Percentiles rank a stretch among this genome's conserved stretches.
phyloP scores from a whole-genome alignment of 2,888 invertebrate genomes.

The Abscondita cerata region DNA sequence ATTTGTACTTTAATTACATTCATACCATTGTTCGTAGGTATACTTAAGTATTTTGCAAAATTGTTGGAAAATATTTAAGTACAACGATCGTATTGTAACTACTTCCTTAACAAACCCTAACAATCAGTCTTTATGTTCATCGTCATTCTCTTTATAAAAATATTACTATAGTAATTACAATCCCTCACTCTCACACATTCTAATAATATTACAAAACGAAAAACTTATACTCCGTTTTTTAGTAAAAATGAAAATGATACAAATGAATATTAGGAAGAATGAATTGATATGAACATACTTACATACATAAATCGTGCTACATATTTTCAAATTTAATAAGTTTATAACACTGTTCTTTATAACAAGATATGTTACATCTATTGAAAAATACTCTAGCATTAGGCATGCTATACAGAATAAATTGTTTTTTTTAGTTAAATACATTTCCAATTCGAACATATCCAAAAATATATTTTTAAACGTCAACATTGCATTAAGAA shows the following conservation, averaged over 20 bases:
- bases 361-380: conserved; percentile 56
- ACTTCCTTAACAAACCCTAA: conserved; percentile 49
- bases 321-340: conserved; percentile 23
- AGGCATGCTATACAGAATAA: conserved; percentile 25
- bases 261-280: conserved; percentile 19
- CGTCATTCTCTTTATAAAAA: conserved; percentile 50
- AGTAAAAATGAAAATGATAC: conserved; percentile 17
- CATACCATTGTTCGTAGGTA: conserved; percentile 23
- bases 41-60: conserved; percentile 27
- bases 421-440: conserved; percentile 6
- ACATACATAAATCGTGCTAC: conserved; percentile 30
- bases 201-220: conserved; percentile 6
- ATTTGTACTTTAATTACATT: conserved; percentile 26
- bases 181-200: conserved; percentile 40
- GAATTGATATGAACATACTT: conserved; percentile 32
- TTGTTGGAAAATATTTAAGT: conserved; percentile 33
- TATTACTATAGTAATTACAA: conserved; percentile 49
- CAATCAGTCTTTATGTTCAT: conserved; percentile 55
- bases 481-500: background rate
- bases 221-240: conserved; percentile 14
- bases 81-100: conserved; percentile 23
- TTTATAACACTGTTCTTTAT: conserved; percentile 29
- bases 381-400: conserved; percentile 43
- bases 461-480: conserved; percentile 3
- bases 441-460: conserved; percentile 9